Conservation (phyloP, 35 echinoderm and acorn worm species). For the Holothuria glaberrima region DNA sequence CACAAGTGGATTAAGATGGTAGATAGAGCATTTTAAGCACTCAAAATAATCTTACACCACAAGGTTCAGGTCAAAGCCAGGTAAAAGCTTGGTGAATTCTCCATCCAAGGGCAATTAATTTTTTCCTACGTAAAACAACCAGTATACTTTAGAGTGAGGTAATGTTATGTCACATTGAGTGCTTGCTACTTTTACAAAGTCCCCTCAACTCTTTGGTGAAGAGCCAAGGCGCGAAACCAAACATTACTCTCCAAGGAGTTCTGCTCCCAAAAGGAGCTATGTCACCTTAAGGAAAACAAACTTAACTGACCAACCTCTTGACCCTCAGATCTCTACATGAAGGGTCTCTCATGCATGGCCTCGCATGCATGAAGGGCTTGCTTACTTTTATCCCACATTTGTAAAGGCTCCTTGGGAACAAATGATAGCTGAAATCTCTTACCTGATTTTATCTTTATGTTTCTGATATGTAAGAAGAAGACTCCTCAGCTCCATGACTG, state of each 20-base stretch:
- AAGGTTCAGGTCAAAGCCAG: too few relatives aligned
- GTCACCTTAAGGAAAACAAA: background rate
- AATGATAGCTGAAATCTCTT: background rate
- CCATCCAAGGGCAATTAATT: too few relatives aligned
- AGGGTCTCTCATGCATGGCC: too few relatives aligned
- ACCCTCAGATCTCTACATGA: too few relatives aligned
- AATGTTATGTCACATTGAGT: too few relatives aligned
- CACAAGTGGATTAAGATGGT: too few relatives aligned
- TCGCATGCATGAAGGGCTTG: too few relatives aligned
- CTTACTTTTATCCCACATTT: background rate
- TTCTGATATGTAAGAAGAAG: constrained; percentile 17
- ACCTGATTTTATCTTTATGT: constrained; percentile 4
- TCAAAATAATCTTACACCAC: too few relatives aligned
- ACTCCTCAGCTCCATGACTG: background rate
- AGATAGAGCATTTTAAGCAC: too few relatives aligned
- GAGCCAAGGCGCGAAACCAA: background rate
- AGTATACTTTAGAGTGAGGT: too few relatives aligned
- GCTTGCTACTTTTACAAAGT: too few relatives aligned
- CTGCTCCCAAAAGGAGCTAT: background rate
- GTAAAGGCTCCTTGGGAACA: background rate
- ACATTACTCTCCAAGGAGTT: background rate
- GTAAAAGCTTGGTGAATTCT: too few relatives aligned
- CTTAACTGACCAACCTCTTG: background rate
- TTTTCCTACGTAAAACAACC: background rate
- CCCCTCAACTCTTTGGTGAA: background rate